Base-by-base conservation (phyloP, 2,888 invertebrate species). In the Sialis fuliginosa region DNA sequence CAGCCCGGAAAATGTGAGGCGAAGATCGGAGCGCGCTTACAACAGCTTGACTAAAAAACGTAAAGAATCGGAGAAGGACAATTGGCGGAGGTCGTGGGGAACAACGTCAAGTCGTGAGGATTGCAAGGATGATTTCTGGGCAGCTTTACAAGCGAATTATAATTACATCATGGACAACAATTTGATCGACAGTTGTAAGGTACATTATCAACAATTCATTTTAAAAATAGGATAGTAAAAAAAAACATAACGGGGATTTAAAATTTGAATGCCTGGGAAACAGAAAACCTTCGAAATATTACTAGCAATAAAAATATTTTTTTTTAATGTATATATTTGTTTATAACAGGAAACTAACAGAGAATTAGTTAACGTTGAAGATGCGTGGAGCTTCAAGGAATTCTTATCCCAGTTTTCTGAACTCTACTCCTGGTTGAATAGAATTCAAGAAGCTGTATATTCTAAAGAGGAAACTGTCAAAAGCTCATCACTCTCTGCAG, bases 111-210 rank as follows among this genome's bases (percentile, higher is more conserved):
- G 69, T 52, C 70, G 79, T 44, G 83, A 85, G 62, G 77, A 79
- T 52, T 75, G 76, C 55, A 82, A 81, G 64, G 90, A 91, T 67
- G 90, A 91, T 62, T 84, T 92, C 56, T 91, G 91, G 90, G 86
- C 87, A 54, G 81, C 88, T 50, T 77, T 92, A 58, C 84, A 88
- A 66, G 83, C 86, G 48, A 87, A 89, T 67, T 92, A 92, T 68
- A 84, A 91, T 63, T 93, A 88, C 65, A 86, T 93, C 60, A 92
- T 93, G 92, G 90, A 90, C 66, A 89, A 87, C 59, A 85, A 90
- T 66, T 81, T 93, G 55, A 83, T 93, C 52, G 89, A 91, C 62
- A 81, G 83, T 55, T 92, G 92, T 71, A 77, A 78, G 64, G 71
- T 70, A 53, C 58, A 58, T 44, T 9, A 9, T 6, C 37, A 33